Percentiles rank a stretch among this genome's conserved stretches.
Conservation (phyloP, 2,888 invertebrate genomes). For the Mycalesis mineus region DNA sequence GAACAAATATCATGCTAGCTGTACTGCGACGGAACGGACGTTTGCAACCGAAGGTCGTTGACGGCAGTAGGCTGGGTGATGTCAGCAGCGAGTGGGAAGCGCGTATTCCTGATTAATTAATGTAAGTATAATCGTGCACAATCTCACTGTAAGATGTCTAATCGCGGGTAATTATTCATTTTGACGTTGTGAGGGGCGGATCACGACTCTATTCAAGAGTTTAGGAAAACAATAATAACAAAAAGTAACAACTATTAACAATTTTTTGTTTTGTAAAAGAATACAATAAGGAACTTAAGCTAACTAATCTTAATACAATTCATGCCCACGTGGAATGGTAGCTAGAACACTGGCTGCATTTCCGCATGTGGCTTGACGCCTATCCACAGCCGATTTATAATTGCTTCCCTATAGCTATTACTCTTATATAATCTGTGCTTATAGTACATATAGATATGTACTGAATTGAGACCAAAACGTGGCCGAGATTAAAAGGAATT, state of each 20-base stretch:
- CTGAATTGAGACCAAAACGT: neutral
- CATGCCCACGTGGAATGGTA: no score
- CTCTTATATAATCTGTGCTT: neutral
- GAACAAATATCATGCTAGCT: no score
- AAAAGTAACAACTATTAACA: no score
- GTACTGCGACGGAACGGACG: neutral
- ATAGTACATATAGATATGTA: neutral
- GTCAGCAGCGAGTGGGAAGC: constrained; percentile 36
- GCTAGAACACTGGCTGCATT: no score
- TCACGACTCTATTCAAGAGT: neutral
- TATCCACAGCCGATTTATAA: no score
- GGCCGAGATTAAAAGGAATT: neutral
- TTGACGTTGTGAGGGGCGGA: neutral
- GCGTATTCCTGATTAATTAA: constrained; percentile 15
- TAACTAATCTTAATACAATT: no score
- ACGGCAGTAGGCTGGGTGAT: constrained; percentile 35
- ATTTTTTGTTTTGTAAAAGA: no score
- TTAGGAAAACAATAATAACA: no score
- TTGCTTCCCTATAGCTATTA: no score
- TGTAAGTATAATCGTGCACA: constrained; percentile 3
- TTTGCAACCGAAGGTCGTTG: constrained; percentile 30
- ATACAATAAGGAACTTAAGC: no score
- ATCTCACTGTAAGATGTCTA: neutral
- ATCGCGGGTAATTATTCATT: neutral
- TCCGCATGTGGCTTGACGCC: no score